Base-by-base conservation (phyloP, 2,113 vertebrate species). In the Notothenia rossii region DNA sequence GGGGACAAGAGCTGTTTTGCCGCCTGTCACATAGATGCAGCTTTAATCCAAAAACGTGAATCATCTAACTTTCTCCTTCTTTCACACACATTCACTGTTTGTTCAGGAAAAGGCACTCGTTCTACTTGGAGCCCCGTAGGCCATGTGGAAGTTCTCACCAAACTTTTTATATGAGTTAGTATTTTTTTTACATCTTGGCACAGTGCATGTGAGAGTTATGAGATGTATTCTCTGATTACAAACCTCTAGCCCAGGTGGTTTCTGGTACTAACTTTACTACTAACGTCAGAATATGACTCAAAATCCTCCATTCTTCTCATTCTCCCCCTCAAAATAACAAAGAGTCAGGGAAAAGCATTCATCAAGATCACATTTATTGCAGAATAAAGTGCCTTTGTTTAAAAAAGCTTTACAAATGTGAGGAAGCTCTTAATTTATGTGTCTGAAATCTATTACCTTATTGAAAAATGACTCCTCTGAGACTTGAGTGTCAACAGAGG, bases 211-310 rank as follows among this genome's bases (percentile, higher is more conserved):
- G 63, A 82, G 74, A 76, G 56, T 88, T 56, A 84, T 83, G 77
- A 84, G 72, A 83, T 78, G 20, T 53, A 3, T 14, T 82, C 86
- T 92, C 87, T 70, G 59, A 81, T 92, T 91, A 85, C 88, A 78
- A 60, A 82, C 58, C 45, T 56, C 72, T 48, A 61, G 85, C 43
- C 84, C 94, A 94, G 93, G 92, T 94, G 94, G 84, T 91, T 76
- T 64, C 22, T 74, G 67, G 86, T 83, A 61, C 67, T 56, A 77
- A 88, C 48, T 72, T 71, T 82, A 61, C 85, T 66, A 45, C 55
- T 70, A 59, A 4, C 33, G 69, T 69, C 91, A 89, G 88, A 86
- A 91, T 84, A 77, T 86, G 67, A 83, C 46, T 33, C 1, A 8
- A 79, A 65, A 83, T 90, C 72, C 72, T 55, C 58, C 75, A n/a